phyloP scores from a whole-genome alignment of 2,113 vertebrate genomes.

The Sceloporus tristichus region DNA sequence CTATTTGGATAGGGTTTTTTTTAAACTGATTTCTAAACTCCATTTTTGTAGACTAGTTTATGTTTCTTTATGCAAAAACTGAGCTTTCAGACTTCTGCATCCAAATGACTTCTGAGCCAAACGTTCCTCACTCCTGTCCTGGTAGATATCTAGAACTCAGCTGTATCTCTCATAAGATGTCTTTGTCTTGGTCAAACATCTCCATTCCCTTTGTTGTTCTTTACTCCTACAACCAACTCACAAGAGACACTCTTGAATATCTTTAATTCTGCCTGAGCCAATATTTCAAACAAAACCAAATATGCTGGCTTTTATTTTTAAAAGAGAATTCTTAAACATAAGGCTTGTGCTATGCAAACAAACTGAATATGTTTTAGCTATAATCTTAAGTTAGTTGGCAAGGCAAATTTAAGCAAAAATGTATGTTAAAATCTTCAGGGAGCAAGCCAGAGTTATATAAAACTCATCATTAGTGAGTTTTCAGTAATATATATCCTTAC shows the following conservation, averaged over 20 bases:
- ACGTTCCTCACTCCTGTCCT: background rate
- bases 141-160: background rate
- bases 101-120: background rate
- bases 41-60: background rate
- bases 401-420: background rate
- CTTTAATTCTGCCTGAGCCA: slow-evolving; percentile 4
- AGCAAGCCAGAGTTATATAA: background rate
- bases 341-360: background rate
- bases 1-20: too few species aligned
- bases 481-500: slow-evolving; percentile 6
- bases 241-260: slow-evolving; percentile 7
- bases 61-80: too few species aligned
- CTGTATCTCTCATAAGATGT: background rate
- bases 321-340: slow-evolving; percentile 25
- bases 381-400: background rate
- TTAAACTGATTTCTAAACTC: too few species aligned
- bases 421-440: background rate
- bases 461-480: background rate
- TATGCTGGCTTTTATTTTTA: background rate
- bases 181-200: too few species aligned
- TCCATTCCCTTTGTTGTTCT: background rate
- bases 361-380: background rate
- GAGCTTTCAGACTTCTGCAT: too few species aligned
- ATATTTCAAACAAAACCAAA: slow-evolving; percentile 4
- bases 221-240: background rate